phyloP scores from a whole-genome alignment of 2,797 vertebrate species.

The Urosaurus nigricauda region DNA sequence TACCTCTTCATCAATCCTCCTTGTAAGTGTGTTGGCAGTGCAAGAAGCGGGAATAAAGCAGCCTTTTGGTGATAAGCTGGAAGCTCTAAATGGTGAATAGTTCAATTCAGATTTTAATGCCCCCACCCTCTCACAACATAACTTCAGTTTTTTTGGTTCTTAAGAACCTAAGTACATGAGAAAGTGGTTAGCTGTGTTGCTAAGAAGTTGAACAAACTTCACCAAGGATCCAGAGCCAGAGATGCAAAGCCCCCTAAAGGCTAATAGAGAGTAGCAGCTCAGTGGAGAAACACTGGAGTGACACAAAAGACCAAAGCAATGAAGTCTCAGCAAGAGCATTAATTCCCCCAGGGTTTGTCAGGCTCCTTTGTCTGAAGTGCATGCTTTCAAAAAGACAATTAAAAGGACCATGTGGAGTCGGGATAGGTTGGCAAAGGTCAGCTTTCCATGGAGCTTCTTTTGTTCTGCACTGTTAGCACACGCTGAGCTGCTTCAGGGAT shows the following conservation, averaged over 20 bases:
- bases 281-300: conserved; percentile 15
- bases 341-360: conserved; percentile 53
- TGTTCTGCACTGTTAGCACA: conserved; percentile 55
- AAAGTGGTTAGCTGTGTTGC: neutral
- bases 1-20: neutral
- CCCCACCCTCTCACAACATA: conserved; percentile 8
- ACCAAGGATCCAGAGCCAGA: conserved; percentile 21
- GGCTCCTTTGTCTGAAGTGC: conserved; percentile 28
- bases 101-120: conserved; percentile 25
- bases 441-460: conserved; percentile 6
- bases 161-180: conserved; percentile 28
- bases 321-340: conserved; percentile 60
- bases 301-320: conserved; percentile 62
- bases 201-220: conserved; percentile 48
- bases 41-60: conserved; percentile 16
- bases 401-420: conserved; percentile 52
- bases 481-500: conserved; percentile 50
- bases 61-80: neutral
- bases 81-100: conserved; percentile 37
- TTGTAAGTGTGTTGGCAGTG: conserved; percentile 22
- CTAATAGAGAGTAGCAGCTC: conserved; percentile 40
- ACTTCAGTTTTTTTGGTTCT: neutral
- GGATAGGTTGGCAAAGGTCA: conserved; percentile 64
- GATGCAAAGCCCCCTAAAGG: conserved; percentile 30
- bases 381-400: conserved; percentile 45